A percentile compares a stretch with the other conserved stretches of the same genome.
Evolutionary conservation across 2,888 invertebrate species (phyloP).

Genomic region (Agrotis ipsilon): DNA sequence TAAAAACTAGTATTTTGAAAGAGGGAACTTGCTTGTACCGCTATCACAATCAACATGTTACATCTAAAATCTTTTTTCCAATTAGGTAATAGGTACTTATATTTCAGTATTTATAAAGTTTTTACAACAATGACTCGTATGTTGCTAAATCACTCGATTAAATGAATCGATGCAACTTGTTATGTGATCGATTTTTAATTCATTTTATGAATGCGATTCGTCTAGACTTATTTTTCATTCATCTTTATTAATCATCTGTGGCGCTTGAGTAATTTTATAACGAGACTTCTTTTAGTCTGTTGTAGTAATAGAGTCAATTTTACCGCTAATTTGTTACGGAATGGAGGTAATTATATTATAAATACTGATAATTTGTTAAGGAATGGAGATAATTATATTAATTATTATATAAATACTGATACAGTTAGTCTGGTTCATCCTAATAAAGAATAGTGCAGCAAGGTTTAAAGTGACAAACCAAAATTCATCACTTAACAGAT

Average conservation of each 20-base stretch:
- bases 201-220: conserved; percentile 19
- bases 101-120: no score
- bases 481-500: neutral
- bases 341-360: neutral
- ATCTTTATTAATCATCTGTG: conserved; percentile 9
- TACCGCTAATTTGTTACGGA: neutral
- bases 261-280: neutral
- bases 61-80: neutral
- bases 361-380: no score
- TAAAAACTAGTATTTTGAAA: neutral
- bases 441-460: no score
- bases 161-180: conserved; percentile 18
- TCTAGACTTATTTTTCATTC: conserved; percentile 43
- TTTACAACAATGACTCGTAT: no score
- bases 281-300: neutral
- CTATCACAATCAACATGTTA: conserved; percentile 1
- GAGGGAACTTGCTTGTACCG: neutral
- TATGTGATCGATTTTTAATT: conserved; percentile 26
- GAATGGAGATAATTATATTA: no score
- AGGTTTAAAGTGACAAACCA: neutral
- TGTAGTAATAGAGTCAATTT: neutral
- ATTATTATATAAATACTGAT: no score
- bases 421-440: no score
- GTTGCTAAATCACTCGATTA: conserved; percentile 17
- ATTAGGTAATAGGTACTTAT: neutral